Base-by-base conservation (phyloP, 1,140 invertebrate species). In the Heterodera schachtii region DNA sequence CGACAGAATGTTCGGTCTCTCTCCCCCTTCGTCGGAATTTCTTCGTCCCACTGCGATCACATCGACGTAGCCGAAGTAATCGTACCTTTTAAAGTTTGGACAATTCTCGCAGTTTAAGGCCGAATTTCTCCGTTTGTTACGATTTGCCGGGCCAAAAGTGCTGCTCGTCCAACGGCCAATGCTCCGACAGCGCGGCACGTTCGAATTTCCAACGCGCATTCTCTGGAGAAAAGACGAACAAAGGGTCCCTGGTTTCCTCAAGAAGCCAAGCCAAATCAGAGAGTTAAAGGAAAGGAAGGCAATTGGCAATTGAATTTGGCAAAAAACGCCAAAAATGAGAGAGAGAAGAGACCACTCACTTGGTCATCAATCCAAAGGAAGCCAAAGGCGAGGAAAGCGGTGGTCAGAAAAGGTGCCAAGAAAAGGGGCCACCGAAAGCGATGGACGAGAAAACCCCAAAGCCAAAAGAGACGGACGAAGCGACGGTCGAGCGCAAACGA, bases 111-210 rank as follows among this genome's bases (percentile, higher is more conserved):
- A 44, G 19, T 16, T 79, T 5, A n/a, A 46, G 6, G 64, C 78
- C 19, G 31, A 69, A 19, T 84, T 77, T 66, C 85, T n/a, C 11
- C 4, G 31, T 76, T 44, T 44, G 52, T 79, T 89, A 88, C 70
- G 86, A 87, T 73, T 90, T 89, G 46, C 88, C 88, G 8, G 88
- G 88, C 87, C 87, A 89, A 67, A 89, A 89, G 6, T 82, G 78
- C 43, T 90, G 83, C 70, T 89, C 88, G 69, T 89, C 82, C 21
- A 90, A 75, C 3, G 88, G 88, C 88, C 88, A 89, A 69, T 89
- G 86, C 60, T 88, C 79, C 13, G 86, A 76, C 2, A 89, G 76
- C 19, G 89, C 86, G 31, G 81, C 83, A 57, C 87, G 64, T 83
- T 89, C 88, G 79, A 83, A 88, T 41, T 87, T 66, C 88, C 88